These are phyloP conservation scores for Sminthopsis crassicaudata DNA, from an alignment of 2,113 vertebrate genomes.

Conservation along the genomic window DNA sequence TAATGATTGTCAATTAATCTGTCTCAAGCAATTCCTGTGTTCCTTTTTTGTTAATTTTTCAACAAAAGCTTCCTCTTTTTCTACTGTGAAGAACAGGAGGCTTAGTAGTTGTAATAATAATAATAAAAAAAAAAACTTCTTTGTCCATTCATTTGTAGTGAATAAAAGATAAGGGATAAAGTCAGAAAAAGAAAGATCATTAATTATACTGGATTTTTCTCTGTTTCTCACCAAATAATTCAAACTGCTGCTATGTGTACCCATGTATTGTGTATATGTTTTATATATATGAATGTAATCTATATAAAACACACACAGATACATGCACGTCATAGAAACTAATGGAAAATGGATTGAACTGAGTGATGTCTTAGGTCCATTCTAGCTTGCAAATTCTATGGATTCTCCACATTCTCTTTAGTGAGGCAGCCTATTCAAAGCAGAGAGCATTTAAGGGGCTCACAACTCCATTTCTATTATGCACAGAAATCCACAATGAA, in stretches of 20 bases:
- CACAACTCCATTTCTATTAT: conserved; percentile 19
- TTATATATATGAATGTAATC: background rate
- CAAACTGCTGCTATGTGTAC: background rate
- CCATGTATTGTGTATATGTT: background rate
- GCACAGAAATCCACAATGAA: conserved; percentile 5
- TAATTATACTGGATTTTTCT: background rate
- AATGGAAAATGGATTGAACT: background rate
- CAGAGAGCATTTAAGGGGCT: background rate
- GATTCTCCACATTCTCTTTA: conserved; percentile 35
- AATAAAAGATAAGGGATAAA: background rate
- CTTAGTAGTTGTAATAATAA: background rate
- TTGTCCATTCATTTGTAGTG: background rate
- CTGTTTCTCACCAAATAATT: background rate
- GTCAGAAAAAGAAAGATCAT: background rate
- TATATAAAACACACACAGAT: background rate
- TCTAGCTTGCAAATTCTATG: conserved; percentile 37
- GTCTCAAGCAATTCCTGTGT: background rate
- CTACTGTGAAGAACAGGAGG: background rate
- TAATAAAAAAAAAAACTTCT: background rate
- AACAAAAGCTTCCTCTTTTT: background rate
- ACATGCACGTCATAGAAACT: background rate
- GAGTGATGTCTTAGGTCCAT: background rate
- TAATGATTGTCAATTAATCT: background rate
- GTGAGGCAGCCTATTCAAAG: conserved; percentile 9
- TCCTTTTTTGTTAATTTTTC: background rate